phyloP scores from a whole-genome alignment of 2,113 vertebrate species.

The Hipposideros armiger region DNA sequence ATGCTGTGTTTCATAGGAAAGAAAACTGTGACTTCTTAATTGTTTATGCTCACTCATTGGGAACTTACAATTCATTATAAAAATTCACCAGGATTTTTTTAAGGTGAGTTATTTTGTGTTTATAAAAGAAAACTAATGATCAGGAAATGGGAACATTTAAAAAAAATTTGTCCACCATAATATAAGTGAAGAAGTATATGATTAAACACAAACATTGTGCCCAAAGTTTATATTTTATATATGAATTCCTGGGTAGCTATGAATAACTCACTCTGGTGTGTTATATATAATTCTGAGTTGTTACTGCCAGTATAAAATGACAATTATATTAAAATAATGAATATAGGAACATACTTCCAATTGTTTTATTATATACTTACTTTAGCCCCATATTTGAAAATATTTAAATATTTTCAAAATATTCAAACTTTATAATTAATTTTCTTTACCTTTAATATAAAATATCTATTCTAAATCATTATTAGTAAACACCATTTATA shows the following conservation, averaged over 20 bases:
- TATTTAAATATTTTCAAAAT: not conserved
- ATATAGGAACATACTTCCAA: not conserved
- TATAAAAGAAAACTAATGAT: not conserved
- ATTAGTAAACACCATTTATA: not conserved
- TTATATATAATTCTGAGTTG: not conserved
- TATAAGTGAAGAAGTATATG: not conserved
- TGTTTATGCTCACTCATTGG: not conserved
- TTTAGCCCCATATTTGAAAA: not conserved
- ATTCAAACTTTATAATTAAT: not conserved
- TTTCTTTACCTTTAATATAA: not conserved
- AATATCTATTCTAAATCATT: slow-evolving; percentile 25
- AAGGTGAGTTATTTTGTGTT: not conserved
- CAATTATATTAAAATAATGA: not conserved
- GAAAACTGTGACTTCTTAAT: slow-evolving; percentile 3
- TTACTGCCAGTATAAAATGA: not conserved
- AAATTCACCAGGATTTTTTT: not conserved
- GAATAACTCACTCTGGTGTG: not conserved
- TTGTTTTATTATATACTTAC: not conserved
- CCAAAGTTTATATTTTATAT: not conserved
- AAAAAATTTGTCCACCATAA: not conserved
- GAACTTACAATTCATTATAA: slow-evolving; percentile 46
- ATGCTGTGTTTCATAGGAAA: not conserved
- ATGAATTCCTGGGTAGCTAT: not conserved
- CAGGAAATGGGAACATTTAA: not conserved
- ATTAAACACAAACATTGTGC: not conserved